A percentile compares a stretch with the other conserved stretches of the same genome.
Conservation (phyloP, 1,140 invertebrate genomes). For the Gonatopus flavifemur region DNA sequence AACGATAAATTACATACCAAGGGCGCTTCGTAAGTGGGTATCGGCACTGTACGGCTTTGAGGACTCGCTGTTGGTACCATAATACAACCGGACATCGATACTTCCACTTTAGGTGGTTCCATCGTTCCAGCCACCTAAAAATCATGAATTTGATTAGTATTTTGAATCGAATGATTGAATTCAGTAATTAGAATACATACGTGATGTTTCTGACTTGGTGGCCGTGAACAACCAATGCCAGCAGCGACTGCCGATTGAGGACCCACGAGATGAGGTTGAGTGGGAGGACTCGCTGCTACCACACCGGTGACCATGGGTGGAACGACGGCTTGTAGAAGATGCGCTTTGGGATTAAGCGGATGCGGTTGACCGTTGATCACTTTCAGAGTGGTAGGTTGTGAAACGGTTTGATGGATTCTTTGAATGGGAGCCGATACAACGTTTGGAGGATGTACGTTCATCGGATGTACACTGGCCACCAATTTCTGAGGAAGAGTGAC, state of each 20-base stretch:
- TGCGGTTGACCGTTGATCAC: slow-evolving; percentile 50
- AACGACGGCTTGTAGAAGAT: slow-evolving; percentile 53
- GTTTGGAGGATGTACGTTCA: slow-evolving; percentile 39
- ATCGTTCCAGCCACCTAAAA: slow-evolving; percentile 47
- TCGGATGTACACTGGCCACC: slow-evolving; percentile 39
- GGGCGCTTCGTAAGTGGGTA: slow-evolving; percentile 65
- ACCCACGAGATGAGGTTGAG: slow-evolving; percentile 53
- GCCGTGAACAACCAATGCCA: slow-evolving; percentile 45
- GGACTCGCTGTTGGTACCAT: slow-evolving; percentile 65
- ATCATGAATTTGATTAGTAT: neutral
- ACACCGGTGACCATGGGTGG: slow-evolving; percentile 57
- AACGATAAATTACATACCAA: slow-evolving; percentile 64
- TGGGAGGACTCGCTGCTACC: slow-evolving; percentile 63
- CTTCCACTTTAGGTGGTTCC: slow-evolving; percentile 63
- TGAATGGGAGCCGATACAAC: slow-evolving; percentile 32
- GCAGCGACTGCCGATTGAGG: slow-evolving; percentile 41
- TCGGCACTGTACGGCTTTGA: slow-evolving; percentile 59
- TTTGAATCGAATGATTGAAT: neutral
- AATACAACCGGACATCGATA: slow-evolving; percentile 60
- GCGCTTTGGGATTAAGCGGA: slow-evolving; percentile 55
- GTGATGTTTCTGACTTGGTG: slow-evolving; percentile 41
- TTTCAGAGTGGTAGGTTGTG: slow-evolving; percentile 40
- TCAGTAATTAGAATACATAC: slow-evolving; percentile 21
- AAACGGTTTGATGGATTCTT: slow-evolving; percentile 46
- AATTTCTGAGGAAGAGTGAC: slow-evolving; percentile 47